Evolutionary conservation across 2,113 vertebrate species (phyloP).

Genomic region (Dolichallabes microphthalmus): DNA sequence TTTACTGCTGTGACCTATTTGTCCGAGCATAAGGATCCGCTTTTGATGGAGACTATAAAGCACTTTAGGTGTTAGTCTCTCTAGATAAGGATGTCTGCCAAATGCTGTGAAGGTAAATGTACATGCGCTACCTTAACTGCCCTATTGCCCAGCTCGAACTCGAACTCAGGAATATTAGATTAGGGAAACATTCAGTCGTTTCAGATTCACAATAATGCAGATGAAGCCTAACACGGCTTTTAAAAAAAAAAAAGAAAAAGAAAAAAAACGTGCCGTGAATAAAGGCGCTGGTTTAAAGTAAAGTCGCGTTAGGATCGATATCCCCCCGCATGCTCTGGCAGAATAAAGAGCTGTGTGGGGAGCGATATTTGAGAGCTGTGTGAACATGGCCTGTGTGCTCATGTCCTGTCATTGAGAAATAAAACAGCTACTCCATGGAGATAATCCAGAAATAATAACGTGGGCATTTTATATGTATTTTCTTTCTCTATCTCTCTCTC

Average conservation of each 20-base stretch:
- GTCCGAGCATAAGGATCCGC: not conserved
- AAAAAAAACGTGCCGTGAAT: not conserved
- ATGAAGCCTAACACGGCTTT: not conserved
- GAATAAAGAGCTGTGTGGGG: not conserved
- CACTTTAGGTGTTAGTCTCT: not conserved
- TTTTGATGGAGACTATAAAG: conserved; percentile 9
- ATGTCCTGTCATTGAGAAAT: conserved; percentile 27
- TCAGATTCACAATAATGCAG: not conserved
- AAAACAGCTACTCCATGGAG: conserved; percentile 40
- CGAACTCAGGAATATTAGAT: not conserved
- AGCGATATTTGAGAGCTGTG: not conserved
- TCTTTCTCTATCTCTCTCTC: not conserved
- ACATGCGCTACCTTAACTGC: not conserved
- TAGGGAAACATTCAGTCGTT: not conserved
- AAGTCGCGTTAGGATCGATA: not conserved
- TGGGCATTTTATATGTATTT: not conserved
- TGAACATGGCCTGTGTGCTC: not conserved
- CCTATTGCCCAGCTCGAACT: not conserved
- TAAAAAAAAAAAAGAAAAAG: too few relatives aligned
- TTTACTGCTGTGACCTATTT: not conserved
- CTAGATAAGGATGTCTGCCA: conserved; percentile 4
- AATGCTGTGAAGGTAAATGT: not conserved
- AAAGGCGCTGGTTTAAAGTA: not conserved
- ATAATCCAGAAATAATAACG: conserved; percentile 30
- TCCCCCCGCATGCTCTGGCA: not conserved